A percentile compares a stretch with the other conserved stretches of the same genome.
phyloP scores from a whole-genome alignment of 2,888 invertebrate genomes.

The Drosophila cognata region DNA sequence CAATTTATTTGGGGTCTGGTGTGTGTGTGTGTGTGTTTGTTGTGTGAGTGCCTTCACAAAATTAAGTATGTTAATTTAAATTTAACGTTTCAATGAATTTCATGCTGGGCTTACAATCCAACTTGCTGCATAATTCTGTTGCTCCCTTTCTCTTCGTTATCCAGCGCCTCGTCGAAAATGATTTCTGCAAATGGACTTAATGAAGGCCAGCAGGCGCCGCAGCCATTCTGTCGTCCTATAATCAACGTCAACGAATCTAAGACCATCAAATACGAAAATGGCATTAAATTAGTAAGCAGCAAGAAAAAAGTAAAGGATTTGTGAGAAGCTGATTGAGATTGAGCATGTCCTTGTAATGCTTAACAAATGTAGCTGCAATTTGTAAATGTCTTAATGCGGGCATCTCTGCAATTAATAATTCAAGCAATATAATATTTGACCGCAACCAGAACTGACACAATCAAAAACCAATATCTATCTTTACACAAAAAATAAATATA shows the following conservation, averaged over 20 bases:
- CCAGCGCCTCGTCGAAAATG: conserved; percentile 21
- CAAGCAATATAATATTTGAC: neutral
- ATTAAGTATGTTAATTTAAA: conserved; percentile 81
- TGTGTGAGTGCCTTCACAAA: conserved; percentile 41
- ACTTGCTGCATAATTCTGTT: conserved; percentile 33
- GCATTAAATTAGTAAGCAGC: conserved; percentile 32
- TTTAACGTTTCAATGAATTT: conserved; percentile 75
- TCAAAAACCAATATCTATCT: neutral
- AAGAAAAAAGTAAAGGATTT: conserved; percentile 26
- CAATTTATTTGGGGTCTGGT: conserved; percentile 62
- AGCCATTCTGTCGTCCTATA: conserved; percentile 31
- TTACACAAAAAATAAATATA: neutral
- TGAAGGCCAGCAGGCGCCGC: conserved; percentile 53
- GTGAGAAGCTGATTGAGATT: conserved; percentile 1
- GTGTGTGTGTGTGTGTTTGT: conserved; percentile 1
- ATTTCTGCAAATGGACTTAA: conserved; percentile 65
- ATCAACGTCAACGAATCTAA: conserved; percentile 53
- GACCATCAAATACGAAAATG: conserved; percentile 63
- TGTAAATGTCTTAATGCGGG: conserved; percentile 15
- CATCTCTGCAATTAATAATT: neutral
- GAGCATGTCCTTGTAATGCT: conserved; percentile 8
- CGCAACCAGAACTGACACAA: neutral
- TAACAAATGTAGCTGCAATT: conserved; percentile 19
- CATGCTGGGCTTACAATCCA: conserved; percentile 36
- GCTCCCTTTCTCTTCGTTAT: neutral